These are phyloP conservation scores for Cyrtorhinus lividipennis DNA, from an alignment of 1,140 invertebrate species.

Conservation along the genomic window DNA sequence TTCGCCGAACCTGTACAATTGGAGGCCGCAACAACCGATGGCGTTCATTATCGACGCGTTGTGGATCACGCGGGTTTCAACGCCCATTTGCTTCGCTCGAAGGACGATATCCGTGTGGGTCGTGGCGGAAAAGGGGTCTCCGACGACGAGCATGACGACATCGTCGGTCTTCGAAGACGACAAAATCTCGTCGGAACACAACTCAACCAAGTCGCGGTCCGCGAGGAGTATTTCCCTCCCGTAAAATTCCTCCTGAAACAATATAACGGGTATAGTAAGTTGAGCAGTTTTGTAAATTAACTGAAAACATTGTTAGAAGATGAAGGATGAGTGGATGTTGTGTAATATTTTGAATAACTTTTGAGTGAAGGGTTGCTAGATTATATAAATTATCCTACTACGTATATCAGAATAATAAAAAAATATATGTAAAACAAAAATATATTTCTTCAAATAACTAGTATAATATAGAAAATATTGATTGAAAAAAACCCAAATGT, in stretches of 20 bases:
- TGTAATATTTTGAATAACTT: not conserved
- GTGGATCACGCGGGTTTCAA: constrained; percentile 67
- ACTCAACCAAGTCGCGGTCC: constrained; percentile 89
- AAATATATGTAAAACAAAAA: no score
- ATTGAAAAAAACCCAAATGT: no score
- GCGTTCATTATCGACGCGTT: constrained; percentile 99
- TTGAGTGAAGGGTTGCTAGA: no score
- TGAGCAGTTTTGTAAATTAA: no score
- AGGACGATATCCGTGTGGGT: constrained; percentile 93
- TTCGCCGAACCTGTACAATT: constrained; percentile 95
- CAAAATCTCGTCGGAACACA: constrained; percentile 70
- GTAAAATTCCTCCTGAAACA: constrained; percentile 67
- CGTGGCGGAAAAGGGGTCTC: constrained; percentile 85
- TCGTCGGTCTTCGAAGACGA: constrained; percentile 53
- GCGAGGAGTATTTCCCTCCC: constrained; percentile 65
- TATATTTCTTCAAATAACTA: no score
- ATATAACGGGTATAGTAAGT: no score
- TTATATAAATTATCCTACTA: no score
- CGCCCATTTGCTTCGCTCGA: constrained; percentile 62
- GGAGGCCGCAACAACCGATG: constrained; percentile 89
- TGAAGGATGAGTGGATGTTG: no score
- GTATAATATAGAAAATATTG: no score
- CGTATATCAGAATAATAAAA: no score
- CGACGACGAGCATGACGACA: constrained; percentile 86
- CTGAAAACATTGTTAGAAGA: no score